Conservation (phyloP, 1,140 invertebrate genomes). For the Leptoteleia sp. region DNA sequence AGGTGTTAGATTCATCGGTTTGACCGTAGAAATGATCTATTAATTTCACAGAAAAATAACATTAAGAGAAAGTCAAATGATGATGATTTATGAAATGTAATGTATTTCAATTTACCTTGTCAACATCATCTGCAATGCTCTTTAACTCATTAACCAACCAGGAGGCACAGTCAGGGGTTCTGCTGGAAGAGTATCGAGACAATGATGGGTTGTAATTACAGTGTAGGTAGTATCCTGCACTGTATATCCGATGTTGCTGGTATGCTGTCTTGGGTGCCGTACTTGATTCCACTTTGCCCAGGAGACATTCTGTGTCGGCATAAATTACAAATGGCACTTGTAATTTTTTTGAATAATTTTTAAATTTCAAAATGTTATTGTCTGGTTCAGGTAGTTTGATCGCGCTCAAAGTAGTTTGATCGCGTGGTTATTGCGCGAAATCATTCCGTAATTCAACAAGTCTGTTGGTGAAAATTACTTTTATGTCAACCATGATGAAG, state of each 20-base stretch:
- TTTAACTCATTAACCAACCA: conserved; percentile 14
- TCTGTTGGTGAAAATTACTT: too few species aligned
- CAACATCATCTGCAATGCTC: too few species aligned
- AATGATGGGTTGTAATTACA: conserved; percentile 11
- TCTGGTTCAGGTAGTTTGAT: conserved; percentile 13
- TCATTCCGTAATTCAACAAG: too few species aligned
- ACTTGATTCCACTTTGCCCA: background rate
- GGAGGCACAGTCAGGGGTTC: background rate
- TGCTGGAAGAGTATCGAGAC: background rate
- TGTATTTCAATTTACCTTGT: too few species aligned
- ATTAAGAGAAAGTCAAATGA: too few species aligned
- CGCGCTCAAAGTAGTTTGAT: too few species aligned
- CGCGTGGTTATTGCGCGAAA: too few species aligned
- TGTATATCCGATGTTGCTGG: conserved; percentile 5
- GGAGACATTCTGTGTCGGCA: conserved; percentile 33
- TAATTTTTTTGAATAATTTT: conserved; percentile 62
- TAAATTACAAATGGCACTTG: conserved; percentile 15
- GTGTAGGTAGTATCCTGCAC: conserved; percentile 21
- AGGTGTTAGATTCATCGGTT: too few species aligned
- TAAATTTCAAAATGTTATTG: conserved; percentile 24
- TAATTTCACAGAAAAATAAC: too few species aligned
- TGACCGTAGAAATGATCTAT: too few species aligned
- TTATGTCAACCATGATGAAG: too few species aligned
- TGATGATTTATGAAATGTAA: too few species aligned
- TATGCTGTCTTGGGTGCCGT: background rate